These are phyloP conservation scores for Epirrita christyi DNA, from an alignment of 2,888 invertebrate genomes.

Conservation along the genomic window DNA sequence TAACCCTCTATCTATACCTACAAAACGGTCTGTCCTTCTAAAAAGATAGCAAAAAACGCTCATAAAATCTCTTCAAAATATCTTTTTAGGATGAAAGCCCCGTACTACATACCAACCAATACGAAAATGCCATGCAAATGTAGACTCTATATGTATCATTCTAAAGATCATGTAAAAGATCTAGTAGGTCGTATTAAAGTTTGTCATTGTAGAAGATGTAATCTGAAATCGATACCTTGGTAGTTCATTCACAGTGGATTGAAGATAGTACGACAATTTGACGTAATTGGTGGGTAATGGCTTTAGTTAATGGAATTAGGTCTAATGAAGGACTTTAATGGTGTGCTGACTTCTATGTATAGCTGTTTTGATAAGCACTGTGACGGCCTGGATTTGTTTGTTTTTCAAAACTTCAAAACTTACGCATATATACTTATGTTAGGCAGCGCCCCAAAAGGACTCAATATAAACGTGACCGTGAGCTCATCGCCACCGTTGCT, in stretches of 20 bases:
- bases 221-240: constrained; percentile 31
- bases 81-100: not conserved
- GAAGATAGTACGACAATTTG: constrained; percentile 13
- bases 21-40: not conserved
- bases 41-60: constrained; percentile 3
- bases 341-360: constrained; percentile 4
- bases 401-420: too few relatives aligned
- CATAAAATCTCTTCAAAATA: constrained; percentile 7
- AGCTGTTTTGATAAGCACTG: not conserved
- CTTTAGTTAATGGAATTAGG: constrained; percentile 13
- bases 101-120: not conserved
- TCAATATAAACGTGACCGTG: too few relatives aligned
- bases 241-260: constrained; percentile 6
- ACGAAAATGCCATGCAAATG: not conserved
- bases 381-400: too few relatives aligned
- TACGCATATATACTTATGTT: too few relatives aligned
- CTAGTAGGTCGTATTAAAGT: not conserved
- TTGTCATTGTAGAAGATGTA: constrained; percentile 18
- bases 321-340: constrained; percentile 10
- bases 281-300: constrained; percentile 11
- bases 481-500: too few relatives aligned
- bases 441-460: too few relatives aligned
- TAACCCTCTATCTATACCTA: not conserved
- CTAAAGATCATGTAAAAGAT: not conserved
- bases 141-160: not conserved